Evolutionary conservation across 2,113 vertebrate species (phyloP), one percentile per base, ranked within the genome.

Genomic region (Entelurus aequoreus): DNA sequence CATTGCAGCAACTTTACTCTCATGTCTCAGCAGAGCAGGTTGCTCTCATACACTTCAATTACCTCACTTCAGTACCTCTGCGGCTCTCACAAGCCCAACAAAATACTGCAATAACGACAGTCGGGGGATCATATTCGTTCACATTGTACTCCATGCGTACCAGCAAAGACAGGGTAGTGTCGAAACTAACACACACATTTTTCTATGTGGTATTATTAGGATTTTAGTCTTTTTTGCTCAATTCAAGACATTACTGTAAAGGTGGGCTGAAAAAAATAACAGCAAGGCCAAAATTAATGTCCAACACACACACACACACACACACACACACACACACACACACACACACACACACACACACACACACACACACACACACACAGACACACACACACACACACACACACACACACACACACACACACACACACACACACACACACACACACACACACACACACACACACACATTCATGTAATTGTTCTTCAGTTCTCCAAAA

Each of bases 1-100:
- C 83, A 77, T 66, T 72, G 76, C 58, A 65, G 73, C 51, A 67
- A 75, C 69, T 80, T 72, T 75, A 65, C 75, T 78, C 79, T 65
- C 66, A 72, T 62, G 74, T 83, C 80, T 83, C 84, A 68, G 52
- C 37, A 63, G 75, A 77, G 70, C 63, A 70, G 67, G 65, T 61
- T 72, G 74, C 55, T 79, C 70, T 48, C 35, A 38, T 71, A 73
- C 74, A 79, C 75, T 79, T 79, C 76, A 73, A 68, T 77, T 80
- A 82, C 71, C 58, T 75, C 58, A 60, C 59, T 54, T 60, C 74
- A 76, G 59, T 69, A 65, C 70, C 62, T 69, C 66, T 66, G 65
- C 52, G 76, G 58, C 66, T 74, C 67, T 78, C 69, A 69, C 19
- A 50, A 48, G 59, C 5, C 57, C 60, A 14, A 62, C 44, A 79